These are phyloP conservation scores for Carabus problematicus DNA, from an alignment of 2,888 invertebrate genomes.

Conservation along the genomic window DNA sequence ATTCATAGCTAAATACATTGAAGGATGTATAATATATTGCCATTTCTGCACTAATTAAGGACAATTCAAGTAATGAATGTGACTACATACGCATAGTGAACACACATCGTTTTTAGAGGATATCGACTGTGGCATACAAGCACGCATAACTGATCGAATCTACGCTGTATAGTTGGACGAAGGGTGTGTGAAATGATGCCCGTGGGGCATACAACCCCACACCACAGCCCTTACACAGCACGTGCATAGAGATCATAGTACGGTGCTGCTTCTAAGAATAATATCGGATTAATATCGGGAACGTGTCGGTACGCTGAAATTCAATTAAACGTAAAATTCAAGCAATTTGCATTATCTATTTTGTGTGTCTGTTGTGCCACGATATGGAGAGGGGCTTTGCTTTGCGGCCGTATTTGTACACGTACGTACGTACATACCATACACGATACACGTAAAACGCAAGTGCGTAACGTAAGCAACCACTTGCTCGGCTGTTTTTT, in stretches of 20 bases:
- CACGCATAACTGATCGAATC: slow-evolving; percentile 18
- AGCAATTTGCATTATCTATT: slow-evolving; percentile 38
- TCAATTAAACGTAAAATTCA: slow-evolving; percentile 49
- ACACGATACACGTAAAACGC: no score
- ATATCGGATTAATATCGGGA: slow-evolving; percentile 48
- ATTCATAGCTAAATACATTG: no score
- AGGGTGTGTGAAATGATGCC: slow-evolving; percentile 33
- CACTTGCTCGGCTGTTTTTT: slow-evolving; percentile 31
- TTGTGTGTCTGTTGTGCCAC: slow-evolving; percentile 10
- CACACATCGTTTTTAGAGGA: no score
- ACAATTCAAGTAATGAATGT: no score
- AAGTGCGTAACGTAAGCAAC: slow-evolving; percentile 9
- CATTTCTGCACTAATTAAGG: no score
- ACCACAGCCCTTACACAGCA: slow-evolving; percentile 2
- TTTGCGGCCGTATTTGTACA: slow-evolving; percentile 3
- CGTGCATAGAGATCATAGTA: neutral
- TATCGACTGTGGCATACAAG: neutral
- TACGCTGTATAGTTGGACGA: neutral
- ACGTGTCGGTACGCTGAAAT: slow-evolving; percentile 47
- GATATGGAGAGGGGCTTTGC: neutral
- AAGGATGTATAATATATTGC: no score
- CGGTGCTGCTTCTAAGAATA: slow-evolving; percentile 44
- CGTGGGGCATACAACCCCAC: slow-evolving; percentile 7
- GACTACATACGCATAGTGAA: no score
- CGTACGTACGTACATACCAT: no score